Evolutionary conservation across 2,888 invertebrate genomes (phyloP), one percentile per base, ranked within the genome.

Genomic region (Synanthedon tipuliformis): DNA sequence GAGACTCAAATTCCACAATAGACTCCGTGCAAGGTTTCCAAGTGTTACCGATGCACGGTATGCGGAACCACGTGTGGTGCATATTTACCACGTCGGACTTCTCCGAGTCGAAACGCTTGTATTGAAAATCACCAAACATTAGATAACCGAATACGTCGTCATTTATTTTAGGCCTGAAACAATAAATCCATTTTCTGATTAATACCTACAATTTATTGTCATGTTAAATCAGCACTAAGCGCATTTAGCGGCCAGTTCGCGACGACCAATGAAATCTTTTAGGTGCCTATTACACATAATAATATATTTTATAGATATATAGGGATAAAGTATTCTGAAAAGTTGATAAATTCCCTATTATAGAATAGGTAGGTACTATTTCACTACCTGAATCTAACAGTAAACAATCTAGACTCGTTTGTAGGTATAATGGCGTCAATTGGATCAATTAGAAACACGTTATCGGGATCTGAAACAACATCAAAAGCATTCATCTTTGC

Each of bases 21-120:
- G 77, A 81, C 54, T 83, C 81, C 0, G 78, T 75, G 56, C 86
- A 86, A 4, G 81, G 78, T 8, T 65, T 57, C 81, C 81, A 83
- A 1, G 87, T 87, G 57, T 85, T 79, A 0, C 84, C 87, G 15
- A 83, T 75, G 56, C 86, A 87, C 2, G 86, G 84, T 57, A 87
- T 73, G 3, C 87, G 75, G 54, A 86, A 86, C 80, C 81, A 81
- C 0, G 75, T 73, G 56, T 87, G 86, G 54, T 76, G 81, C 34
- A 76, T 52, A 58, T 75, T 80, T 3, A 62, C 56, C 7, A 54
- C 54, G 41, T 59, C 59, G 1, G 52, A 27, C 0, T 55, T 41
- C 1, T 66, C 62, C 3, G 69, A 64, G 23, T 61, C 57, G 2
- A 56, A 68, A 10, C 54, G 62, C 57, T 81, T 82, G 49, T 65